Evolutionary conservation across 2,113 vertebrate genomes (phyloP).

Genomic region (Cyprinodon brontotheroides): DNA sequence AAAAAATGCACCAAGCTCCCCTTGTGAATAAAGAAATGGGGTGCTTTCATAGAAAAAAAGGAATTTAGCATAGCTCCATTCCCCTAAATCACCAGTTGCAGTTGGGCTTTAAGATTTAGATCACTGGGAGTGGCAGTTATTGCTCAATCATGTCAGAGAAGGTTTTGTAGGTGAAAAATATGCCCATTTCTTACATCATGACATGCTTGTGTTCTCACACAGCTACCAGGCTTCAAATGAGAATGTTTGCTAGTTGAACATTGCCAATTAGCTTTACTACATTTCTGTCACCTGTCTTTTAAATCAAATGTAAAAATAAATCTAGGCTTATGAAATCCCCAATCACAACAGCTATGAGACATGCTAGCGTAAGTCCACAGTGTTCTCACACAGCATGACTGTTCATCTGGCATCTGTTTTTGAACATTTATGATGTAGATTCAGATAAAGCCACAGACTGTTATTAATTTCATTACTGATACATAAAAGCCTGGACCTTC

Average conservation of each 20-base stretch:
- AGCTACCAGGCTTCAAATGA: background rate
- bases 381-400: too few relatives aligned
- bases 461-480: constrained; percentile 7
- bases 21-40: constrained; percentile 51
- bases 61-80: constrained; percentile 54
- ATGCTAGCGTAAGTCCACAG: too few relatives aligned
- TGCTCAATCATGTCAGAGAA: constrained; percentile 59
- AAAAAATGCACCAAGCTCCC: constrained; percentile 50
- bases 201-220: constrained; percentile 19
- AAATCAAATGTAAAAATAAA: too few relatives aligned
- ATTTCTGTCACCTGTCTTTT: background rate
- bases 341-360: too few relatives aligned
- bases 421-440: background rate
- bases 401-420: background rate
- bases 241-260: constrained; percentile 23
- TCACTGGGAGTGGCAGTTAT: constrained; percentile 41
- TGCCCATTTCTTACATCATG: constrained; percentile 39
- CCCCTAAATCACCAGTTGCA: constrained; percentile 39
- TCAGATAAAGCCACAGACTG: background rate
- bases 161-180: constrained; percentile 43
- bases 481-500: constrained; percentile 53
- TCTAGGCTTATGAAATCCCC: too few relatives aligned
- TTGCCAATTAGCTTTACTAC: background rate
- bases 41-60: constrained; percentile 45
- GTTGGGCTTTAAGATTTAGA: constrained; percentile 48